These are phyloP conservation scores for Centropus unirufus DNA, from an alignment of 2,113 vertebrate genomes.

Conservation along the genomic window DNA sequence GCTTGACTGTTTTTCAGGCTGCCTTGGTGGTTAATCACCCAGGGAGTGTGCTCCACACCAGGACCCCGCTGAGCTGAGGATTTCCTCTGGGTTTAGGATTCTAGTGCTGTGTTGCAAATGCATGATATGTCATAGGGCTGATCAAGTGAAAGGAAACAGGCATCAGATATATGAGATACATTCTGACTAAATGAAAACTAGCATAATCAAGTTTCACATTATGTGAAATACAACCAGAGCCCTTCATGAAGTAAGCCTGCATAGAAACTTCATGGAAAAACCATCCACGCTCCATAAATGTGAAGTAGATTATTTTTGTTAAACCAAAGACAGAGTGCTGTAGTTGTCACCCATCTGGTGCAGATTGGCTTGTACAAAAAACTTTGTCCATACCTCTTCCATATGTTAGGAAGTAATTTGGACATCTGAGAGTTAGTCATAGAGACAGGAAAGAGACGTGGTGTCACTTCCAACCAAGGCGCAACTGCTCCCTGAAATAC, in stretches of 20 bases:
- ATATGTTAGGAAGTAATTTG: constrained; percentile 30
- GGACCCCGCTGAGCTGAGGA: neutral
- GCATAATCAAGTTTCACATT: neutral
- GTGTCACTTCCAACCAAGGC: neutral
- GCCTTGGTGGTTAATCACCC: accelerated
- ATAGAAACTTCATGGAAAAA: neutral
- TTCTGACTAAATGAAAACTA: neutral
- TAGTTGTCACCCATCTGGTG: constrained; percentile 23
- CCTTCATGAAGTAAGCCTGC: neutral
- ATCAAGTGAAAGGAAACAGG: neutral
- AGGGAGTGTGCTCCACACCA: neutral
- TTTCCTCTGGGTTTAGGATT: neutral
- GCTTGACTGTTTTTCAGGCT: neutral
- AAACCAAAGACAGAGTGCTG: constrained; percentile 19
- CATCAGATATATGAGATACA: neutral
- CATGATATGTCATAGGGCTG: neutral
- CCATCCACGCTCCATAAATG: neutral
- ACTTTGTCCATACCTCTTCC: constrained; percentile 5
- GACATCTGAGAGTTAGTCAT: constrained; percentile 19
- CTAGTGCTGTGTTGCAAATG: neutral
- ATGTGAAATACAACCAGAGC: neutral
- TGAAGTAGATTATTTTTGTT: neutral
- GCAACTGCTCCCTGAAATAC: neutral
- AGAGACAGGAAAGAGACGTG: constrained; percentile 20
- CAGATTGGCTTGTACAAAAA: constrained; percentile 6